Evolutionary conservation across 2,888 invertebrate genomes (phyloP), one percentile per base, ranked within the genome.

Genomic region (Tuta absoluta): DNA sequence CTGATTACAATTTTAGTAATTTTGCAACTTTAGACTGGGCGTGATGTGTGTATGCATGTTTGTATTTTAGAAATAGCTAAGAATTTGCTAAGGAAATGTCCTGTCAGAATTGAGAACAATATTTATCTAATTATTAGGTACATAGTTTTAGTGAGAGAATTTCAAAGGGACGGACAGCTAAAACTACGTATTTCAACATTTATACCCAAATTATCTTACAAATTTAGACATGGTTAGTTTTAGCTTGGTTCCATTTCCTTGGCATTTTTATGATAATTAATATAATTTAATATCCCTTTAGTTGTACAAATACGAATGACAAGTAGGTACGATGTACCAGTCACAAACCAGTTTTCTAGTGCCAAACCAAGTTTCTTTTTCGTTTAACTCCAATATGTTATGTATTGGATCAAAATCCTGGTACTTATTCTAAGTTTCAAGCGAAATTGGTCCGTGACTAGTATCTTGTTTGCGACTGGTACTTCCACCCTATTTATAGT

Each of bases 111-210:
- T 19, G 48, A 48, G 10, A 48, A 3, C 19, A 48, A 51, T 23
- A 21, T 23, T 51, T 12, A 23, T 14, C 41, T 41, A 51, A 21
- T 11, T 12, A 21, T 11, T 12, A 21, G 21, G 5, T 23, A 37
- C 33, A 33, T 19, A 37, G n/a, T 17, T 45, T 45, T 45, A 33
- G 17, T 21, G 41, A 59, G n/a, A 60, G 41, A 41, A 19, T 17
- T 24, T 19, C 12, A 51, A 58, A 62, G 51, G 62, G 62, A 62
- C 62, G 62, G 62, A 62, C 51, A 49, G 51, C 51, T 62, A 62
- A 51, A 51, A 28, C 62, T 62, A 62, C 61, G 49, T 61, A 48
- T 45, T 24, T 23, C n/a, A n/a, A 21, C 37, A 48, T 61, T 24
- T 23, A 45, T 5, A 21, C 37, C 17, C 58, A 14, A 58, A 58